Percentiles rank a stretch among this genome's conserved stretches.
Evolutionary conservation across 2,888 invertebrate species (phyloP).

Genomic region (Brachypalpus laphriformis): DNA sequence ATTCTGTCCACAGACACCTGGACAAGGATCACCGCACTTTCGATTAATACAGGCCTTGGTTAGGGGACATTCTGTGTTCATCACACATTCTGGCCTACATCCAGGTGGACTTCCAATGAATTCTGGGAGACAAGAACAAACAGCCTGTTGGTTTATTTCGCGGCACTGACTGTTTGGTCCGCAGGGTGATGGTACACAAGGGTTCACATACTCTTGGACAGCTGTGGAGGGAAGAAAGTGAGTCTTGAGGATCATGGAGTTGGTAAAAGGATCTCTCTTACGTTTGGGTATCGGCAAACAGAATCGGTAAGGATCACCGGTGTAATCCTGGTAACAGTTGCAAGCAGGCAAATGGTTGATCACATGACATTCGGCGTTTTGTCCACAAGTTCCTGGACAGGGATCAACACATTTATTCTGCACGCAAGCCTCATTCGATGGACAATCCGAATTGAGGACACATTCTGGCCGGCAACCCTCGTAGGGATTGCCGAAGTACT

Average conservation of each 20-base stretch:
- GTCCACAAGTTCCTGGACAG: slow-evolving; percentile 90
- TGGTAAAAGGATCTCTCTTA: slow-evolving; percentile 81
- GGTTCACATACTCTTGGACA: slow-evolving; percentile 82
- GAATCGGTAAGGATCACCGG: slow-evolving; percentile 88
- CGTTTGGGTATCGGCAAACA: slow-evolving; percentile 85
- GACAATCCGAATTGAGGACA: slow-evolving; percentile 90
- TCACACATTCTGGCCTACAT: slow-evolving; percentile 90
- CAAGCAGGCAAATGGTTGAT: slow-evolving; percentile 90
- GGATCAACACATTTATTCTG: slow-evolving; percentile 91
- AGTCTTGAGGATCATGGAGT: neutral
- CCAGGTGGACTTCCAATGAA: slow-evolving; percentile 89
- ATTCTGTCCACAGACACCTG: slow-evolving; percentile 85
- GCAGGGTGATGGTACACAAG: slow-evolving; percentile 87
- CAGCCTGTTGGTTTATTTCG: slow-evolving; percentile 84
- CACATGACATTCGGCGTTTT: slow-evolving; percentile 89
- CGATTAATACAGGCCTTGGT: slow-evolving; percentile 86
- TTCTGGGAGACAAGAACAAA: slow-evolving; percentile 88
- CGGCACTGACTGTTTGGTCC: slow-evolving; percentile 86
- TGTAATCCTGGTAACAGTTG: slow-evolving; percentile 86
- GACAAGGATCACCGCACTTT: slow-evolving; percentile 88
- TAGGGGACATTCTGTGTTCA: slow-evolving; percentile 86
- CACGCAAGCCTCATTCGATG: slow-evolving; percentile 88
- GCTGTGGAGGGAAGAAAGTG: slow-evolving; percentile 51
- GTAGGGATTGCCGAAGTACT: slow-evolving; percentile 86
- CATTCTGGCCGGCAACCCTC: slow-evolving; percentile 92